Percentiles rank a stretch among this genome's conserved stretches.
Evolutionary conservation across 2,888 invertebrate species (phyloP).

Genomic region (Athripsodes cinereus): DNA sequence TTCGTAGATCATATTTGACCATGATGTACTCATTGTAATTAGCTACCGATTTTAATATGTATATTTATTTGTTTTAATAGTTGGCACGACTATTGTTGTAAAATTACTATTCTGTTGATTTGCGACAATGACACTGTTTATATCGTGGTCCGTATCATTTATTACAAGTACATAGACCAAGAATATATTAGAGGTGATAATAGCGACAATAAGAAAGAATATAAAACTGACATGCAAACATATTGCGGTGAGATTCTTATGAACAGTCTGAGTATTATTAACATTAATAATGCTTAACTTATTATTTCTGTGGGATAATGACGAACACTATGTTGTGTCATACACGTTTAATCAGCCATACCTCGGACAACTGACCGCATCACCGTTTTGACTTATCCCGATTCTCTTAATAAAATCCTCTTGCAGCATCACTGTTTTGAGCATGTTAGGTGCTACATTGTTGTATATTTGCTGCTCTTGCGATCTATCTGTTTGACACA

Average conservation of each 20-base stretch:
- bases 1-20: no score
- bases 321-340: neutral
- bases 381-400: constrained; percentile 50
- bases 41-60: no score
- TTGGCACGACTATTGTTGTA: no score
- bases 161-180: neutral
- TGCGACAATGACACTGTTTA: no score
- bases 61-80: no score
- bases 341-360: constrained; percentile 10
- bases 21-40: no score
- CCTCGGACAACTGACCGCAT: constrained; percentile 32
- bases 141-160: no score
- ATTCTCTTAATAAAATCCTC: constrained; percentile 51
- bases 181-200: neutral
- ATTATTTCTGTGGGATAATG: neutral
- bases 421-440: constrained; percentile 50
- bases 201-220: neutral
- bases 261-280: constrained; percentile 2
- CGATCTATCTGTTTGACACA: constrained; percentile 29
- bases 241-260: neutral
- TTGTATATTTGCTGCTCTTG: constrained; percentile 32
- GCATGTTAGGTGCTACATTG: constrained; percentile 45
- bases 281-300: neutral
- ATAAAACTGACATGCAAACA: neutral
- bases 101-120: no score